These are phyloP conservation scores for Agrotis puta DNA, from an alignment of 2,888 invertebrate species.

Conservation along the genomic window DNA sequence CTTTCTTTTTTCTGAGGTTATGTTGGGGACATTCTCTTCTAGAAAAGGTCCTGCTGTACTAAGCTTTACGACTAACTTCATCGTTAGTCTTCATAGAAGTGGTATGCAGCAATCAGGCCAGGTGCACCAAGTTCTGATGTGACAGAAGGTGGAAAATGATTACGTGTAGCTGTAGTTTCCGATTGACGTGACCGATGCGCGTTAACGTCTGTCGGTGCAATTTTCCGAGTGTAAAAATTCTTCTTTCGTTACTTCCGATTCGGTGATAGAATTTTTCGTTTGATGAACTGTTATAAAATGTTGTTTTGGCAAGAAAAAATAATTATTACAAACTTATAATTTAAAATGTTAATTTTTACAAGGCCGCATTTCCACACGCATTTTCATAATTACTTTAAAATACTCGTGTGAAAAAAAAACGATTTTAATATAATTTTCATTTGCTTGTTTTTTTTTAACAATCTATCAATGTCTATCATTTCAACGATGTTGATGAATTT, in stretches of 20 bases:
- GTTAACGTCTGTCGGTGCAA: conserved; percentile 34
- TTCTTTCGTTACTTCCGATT: conserved; percentile 19
- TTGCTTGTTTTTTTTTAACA: neutral
- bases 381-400: neutral
- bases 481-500: no score
- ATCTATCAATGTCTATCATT: neutral
- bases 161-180: conserved; percentile 51
- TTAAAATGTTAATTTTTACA: neutral
- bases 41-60: neutral
- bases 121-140: neutral
- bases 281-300: neutral
- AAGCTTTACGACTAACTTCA: neutral
- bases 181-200: conserved; percentile 31
- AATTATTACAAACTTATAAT: neutral
- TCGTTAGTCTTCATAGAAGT: neutral
- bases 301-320: neutral
- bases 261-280: neutral
- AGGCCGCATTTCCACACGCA: neutral
- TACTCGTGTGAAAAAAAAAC: no score
- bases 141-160: conserved; percentile 37
- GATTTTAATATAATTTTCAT: no score
- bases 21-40: conserved; percentile 33
- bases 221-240: conserved; percentile 48
- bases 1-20: conserved; percentile 61
- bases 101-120: neutral